Conservation (phyloP, 2,888 invertebrate genomes). For the Nemoura dubitans region DNA sequence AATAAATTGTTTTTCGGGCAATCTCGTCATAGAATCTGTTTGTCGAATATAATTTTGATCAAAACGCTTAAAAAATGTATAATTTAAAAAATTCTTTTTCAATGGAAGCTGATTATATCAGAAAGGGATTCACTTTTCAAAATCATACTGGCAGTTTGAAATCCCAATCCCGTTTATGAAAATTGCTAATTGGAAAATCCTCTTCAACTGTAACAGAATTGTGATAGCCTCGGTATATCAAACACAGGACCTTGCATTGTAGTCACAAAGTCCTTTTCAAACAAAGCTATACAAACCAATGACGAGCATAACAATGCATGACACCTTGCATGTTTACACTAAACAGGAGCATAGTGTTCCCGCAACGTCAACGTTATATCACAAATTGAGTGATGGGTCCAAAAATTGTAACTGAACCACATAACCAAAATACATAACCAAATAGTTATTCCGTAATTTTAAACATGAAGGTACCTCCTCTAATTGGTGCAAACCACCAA, state of each 20-base stretch:
- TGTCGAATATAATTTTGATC: too few species aligned
- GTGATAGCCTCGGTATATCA: background rate
- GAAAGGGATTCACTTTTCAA: too few species aligned
- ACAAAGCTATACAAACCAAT: background rate
- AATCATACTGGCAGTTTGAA: too few species aligned
- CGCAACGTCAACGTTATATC: background rate
- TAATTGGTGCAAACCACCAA: too few species aligned
- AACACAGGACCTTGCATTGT: background rate
- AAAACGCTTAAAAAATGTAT: too few species aligned
- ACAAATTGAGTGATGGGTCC: background rate
- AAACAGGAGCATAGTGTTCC: background rate
- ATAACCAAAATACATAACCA: too few species aligned
- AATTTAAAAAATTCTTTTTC: too few species aligned
- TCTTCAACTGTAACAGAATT: background rate
- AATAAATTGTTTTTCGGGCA: too few species aligned
- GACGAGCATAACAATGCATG: background rate
- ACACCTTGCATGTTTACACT: background rate
- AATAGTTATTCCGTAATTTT: too few species aligned
- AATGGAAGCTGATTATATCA: too few species aligned
- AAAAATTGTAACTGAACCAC: background rate
- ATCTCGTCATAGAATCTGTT: too few species aligned
- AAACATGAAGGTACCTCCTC: too few species aligned
- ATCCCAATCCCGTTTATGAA: background rate
- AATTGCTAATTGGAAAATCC: background rate
- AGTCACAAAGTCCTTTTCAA: background rate